phyloP scores from a whole-genome alignment of 1,140 invertebrate genomes.

The Heterodera schachtii region DNA sequence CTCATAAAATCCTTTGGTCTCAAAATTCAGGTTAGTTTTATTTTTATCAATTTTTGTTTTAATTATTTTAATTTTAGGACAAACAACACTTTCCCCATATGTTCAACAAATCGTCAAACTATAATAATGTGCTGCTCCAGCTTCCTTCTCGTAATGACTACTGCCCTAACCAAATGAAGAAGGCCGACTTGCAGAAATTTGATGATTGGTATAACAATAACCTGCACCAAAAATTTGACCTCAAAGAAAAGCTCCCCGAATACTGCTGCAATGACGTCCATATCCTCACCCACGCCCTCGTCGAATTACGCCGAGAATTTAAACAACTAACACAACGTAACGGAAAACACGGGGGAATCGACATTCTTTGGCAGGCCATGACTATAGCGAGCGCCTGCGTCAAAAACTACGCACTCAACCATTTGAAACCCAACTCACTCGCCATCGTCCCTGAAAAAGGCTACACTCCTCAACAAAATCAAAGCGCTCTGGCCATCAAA shows the following conservation, averaged over 20 bases:
- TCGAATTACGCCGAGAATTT: slow-evolving; percentile 4
- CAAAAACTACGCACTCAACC: slow-evolving; percentile 5
- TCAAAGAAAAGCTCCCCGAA: slow-evolving; percentile 14
- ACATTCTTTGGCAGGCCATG: slow-evolving; percentile 1
- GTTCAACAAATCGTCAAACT: too few species aligned
- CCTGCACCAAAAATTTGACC: background rate
- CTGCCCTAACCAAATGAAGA: too few species aligned
- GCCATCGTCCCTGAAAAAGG: slow-evolving; percentile 13
- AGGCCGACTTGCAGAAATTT: background rate
- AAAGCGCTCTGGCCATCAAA: slow-evolving; percentile 25
- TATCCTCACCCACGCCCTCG: slow-evolving; percentile 20
- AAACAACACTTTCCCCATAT: too few species aligned
- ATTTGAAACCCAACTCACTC: background rate
- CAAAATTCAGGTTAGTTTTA: background rate
- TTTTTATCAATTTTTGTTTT: background rate
- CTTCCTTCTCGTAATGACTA: too few species aligned
- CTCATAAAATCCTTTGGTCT: background rate
- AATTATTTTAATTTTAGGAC: too few species aligned
- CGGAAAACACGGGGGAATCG: background rate
- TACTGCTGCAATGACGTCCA: slow-evolving; percentile 20
- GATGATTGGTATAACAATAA: background rate
- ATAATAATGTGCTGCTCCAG: too few species aligned
- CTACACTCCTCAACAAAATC: background rate
- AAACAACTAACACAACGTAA: background rate
- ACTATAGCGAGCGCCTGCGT: slow-evolving; percentile 23